phyloP scores from a whole-genome alignment of 2,888 invertebrate genomes.

The Eristalis intricaria region DNA sequence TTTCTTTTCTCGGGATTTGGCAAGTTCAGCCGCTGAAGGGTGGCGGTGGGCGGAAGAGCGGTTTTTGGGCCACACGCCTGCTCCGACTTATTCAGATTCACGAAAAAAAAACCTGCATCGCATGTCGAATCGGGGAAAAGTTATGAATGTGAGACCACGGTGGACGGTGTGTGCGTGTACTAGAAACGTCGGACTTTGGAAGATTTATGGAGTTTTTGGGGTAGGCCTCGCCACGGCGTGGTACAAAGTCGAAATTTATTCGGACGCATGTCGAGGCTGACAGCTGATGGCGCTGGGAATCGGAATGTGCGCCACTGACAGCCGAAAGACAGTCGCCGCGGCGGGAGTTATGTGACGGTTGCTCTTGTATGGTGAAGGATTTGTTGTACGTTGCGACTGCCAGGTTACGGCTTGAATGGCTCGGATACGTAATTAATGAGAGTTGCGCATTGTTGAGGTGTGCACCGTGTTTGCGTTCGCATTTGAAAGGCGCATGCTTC shows the following conservation, averaged over 20 bases:
- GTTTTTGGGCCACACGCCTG: slow-evolving; percentile 1
- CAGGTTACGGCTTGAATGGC: background rate
- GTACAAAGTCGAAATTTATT: slow-evolving; percentile 31
- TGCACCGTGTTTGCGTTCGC: background rate
- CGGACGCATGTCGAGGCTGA: background rate
- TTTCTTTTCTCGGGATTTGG: slow-evolving; percentile 60
- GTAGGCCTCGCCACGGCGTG: slow-evolving; percentile 27
- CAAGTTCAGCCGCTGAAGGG: slow-evolving; percentile 28
- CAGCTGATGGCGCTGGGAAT: slow-evolving; percentile 14
- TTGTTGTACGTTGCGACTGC: background rate
- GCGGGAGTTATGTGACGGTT: slow-evolving; percentile 9
- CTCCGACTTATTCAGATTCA: slow-evolving; percentile 7
- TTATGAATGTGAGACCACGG: slow-evolving; percentile 19
- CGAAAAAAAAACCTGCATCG: slow-evolving; percentile 31
- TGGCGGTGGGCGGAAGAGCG: slow-evolving; percentile 1
- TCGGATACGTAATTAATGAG: background rate
- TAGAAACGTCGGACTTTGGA: slow-evolving; percentile 44
- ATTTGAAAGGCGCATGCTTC: background rate
- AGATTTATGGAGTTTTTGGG: slow-evolving; percentile 45
- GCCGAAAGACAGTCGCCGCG: slow-evolving; percentile 20
- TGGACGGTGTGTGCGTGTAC: background rate
- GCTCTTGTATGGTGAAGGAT: background rate
- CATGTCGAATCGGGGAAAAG: slow-evolving; percentile 60
- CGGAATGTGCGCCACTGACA: slow-evolving; percentile 40
- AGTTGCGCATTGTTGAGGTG: background rate